phyloP scores from a whole-genome alignment of 1,140 invertebrate genomes.

The Limonius californicus region DNA sequence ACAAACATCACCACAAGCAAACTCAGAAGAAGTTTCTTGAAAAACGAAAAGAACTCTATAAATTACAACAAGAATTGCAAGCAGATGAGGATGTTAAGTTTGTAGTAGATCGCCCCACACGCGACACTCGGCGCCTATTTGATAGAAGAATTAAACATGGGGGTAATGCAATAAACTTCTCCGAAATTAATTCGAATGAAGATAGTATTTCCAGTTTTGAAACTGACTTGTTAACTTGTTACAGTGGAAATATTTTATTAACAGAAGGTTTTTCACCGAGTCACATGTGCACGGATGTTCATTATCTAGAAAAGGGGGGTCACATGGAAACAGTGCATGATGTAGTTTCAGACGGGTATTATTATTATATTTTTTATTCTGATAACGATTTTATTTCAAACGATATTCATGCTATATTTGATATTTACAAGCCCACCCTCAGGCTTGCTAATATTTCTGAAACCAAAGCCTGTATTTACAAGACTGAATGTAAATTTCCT shows the following conservation, averaged over 20 bases:
- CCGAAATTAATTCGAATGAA: constrained; percentile 47
- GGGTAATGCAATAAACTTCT: constrained; percentile 62
- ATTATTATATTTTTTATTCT: constrained; percentile 84
- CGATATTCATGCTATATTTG: constrained; percentile 76
- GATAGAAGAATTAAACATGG: constrained; percentile 72
- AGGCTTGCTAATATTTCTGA: constrained; percentile 69
- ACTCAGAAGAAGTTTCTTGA: constrained; percentile 17
- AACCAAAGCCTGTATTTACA: constrained; percentile 65
- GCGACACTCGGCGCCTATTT: constrained; percentile 51
- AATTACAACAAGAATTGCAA: constrained; percentile 15
- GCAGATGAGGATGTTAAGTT: constrained; percentile 19
- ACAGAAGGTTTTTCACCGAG: constrained; percentile 65
- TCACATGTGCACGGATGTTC: constrained; percentile 60
- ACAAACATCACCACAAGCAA: constrained; percentile 4
- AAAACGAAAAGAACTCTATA: constrained; percentile 18
- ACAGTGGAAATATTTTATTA: constrained; percentile 66
- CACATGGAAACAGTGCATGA: constrained; percentile 63
- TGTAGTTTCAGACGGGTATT: constrained; percentile 70
- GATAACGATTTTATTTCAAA: constrained; percentile 75
- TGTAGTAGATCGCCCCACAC: constrained; percentile 46
- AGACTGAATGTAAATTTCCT: constrained; percentile 68
- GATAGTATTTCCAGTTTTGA: constrained; percentile 75
- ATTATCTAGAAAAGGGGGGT: constrained; percentile 60
- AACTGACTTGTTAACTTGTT: constrained; percentile 67
- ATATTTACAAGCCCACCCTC: constrained; percentile 79